phyloP scores from a whole-genome alignment of 2,888 invertebrate species.

The Ichneumon xanthorius region DNA sequence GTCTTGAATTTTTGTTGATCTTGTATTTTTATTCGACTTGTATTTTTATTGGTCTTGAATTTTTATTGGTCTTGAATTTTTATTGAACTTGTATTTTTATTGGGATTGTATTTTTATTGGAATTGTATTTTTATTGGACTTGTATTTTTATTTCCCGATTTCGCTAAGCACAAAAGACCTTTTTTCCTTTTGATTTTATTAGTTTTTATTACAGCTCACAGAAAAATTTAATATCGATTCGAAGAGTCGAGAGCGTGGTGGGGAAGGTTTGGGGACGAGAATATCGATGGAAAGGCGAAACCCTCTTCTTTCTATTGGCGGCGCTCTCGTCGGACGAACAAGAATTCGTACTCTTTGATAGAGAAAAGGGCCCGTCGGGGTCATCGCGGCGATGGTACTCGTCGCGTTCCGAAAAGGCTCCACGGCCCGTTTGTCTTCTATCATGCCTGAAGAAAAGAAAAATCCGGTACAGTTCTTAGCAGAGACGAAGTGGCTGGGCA shows the following conservation, averaged over 20 bases:
- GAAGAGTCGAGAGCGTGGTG: conserved; percentile 26
- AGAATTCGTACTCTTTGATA: conserved; percentile 54
- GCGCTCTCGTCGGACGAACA: conserved; percentile 54
- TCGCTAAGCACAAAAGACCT: too few relatives aligned
- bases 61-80: too few relatives aligned
- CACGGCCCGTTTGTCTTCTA: conserved; percentile 57
- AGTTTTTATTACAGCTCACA: too few relatives aligned
- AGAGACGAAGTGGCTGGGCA: conserved; percentile 79
- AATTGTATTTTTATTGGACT: too few relatives aligned
- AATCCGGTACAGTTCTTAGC: conserved; percentile 78
- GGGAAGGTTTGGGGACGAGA: conserved; percentile 30
- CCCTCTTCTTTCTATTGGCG: conserved; percentile 37
- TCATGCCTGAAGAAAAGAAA: conserved; percentile 75
- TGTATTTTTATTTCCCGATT: too few relatives aligned
- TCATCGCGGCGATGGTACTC: conserved; percentile 24
- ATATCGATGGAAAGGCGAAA: conserved; percentile 31
- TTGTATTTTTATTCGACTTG: too few relatives aligned
- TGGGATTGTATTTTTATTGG: too few relatives aligned
- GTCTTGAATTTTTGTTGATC: too few relatives aligned
- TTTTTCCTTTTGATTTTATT: too few relatives aligned
- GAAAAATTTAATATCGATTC: neutral
- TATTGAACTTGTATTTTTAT: too few relatives aligned
- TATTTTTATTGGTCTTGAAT: too few relatives aligned
- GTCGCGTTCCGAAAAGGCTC: conserved; percentile 49
- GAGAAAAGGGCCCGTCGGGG: conserved; percentile 22